Percentiles rank a stretch among this genome's conserved stretches.
phyloP scores from a whole-genome alignment of 2,113 vertebrate species.

The Polypterus bichir region DNA sequence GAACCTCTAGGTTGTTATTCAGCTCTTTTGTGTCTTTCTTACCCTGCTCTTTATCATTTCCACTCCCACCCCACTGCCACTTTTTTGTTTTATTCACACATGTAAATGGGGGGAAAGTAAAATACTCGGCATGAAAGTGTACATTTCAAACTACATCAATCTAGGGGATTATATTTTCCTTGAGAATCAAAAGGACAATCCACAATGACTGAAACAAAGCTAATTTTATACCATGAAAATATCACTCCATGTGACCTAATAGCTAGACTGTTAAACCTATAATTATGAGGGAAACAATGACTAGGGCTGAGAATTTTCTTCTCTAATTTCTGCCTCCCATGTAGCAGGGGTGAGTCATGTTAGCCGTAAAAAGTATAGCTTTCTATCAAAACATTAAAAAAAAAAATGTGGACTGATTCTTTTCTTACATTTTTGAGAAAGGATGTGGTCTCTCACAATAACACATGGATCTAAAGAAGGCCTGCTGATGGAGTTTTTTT shows the following conservation, averaged over 20 bases:
- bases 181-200: constrained; percentile 28
- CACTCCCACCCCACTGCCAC: constrained; percentile 4
- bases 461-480: no score
- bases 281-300: constrained; percentile 12
- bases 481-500: no score
- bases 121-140: constrained; percentile 32
- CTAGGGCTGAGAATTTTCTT: background rate
- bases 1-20: constrained; percentile 19
- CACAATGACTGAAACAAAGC: constrained; percentile 23
- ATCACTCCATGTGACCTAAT: constrained; percentile 24
- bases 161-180: constrained; percentile 31
- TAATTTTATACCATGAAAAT: constrained; percentile 28
- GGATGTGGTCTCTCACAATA: no score
- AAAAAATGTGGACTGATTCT: no score
- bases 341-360: no score
- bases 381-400: no score
- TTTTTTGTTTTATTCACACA: constrained; percentile 12
- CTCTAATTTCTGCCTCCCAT: no score
- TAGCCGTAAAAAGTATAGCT: no score
- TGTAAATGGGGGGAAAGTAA: constrained; percentile 24
- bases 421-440: no score
- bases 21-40: constrained; percentile 4
- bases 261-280: constrained; percentile 28
- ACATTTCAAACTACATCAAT: constrained; percentile 28
- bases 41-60: no score